These are phyloP conservation scores for Campylomormyrus tamandua DNA, from an alignment of 2,113 vertebrate genomes.

Conservation along the genomic window DNA sequence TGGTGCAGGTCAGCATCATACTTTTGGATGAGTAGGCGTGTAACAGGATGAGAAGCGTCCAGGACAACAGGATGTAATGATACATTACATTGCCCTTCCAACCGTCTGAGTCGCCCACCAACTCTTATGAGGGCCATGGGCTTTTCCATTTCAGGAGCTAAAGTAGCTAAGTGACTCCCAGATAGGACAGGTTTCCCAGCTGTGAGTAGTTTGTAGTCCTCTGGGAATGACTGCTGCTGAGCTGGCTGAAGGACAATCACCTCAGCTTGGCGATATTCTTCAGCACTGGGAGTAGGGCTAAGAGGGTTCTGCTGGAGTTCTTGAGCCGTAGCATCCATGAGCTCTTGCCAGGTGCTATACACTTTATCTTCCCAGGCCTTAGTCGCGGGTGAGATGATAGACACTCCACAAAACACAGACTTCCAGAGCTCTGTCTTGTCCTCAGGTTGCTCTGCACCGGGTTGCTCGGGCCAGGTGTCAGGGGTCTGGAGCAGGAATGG, in stretches of 20 bases:
- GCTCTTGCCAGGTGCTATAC: conserved; percentile 14
- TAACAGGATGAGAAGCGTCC: conserved; percentile 1
- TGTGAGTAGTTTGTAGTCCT: not conserved
- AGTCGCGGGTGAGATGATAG: not conserved
- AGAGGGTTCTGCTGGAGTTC: not conserved
- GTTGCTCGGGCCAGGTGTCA: conserved; percentile 14
- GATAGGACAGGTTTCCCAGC: conserved; percentile 11
- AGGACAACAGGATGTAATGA: conserved; percentile 13
- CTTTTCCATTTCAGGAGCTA: not conserved
- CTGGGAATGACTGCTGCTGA: conserved; percentile 11
- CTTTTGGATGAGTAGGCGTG: not conserved
- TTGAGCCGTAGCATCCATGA: not conserved
- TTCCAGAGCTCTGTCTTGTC: conserved; percentile 20
- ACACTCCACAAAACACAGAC: not conserved
- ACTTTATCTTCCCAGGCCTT: not conserved
- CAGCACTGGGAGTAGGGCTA: not conserved
- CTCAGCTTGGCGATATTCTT: not conserved
- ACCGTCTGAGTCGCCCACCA: not conserved
- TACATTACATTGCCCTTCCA: not conserved
- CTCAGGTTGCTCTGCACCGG: not conserved
- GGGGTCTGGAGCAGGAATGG: not conserved
- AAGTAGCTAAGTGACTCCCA: not conserved
- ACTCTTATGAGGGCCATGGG: not conserved
- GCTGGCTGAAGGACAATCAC: not conserved
- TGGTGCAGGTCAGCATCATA: not conserved